Conservation (phyloP, 2,113 vertebrate species). For the Brachyhypopomus occidentalis region DNA sequence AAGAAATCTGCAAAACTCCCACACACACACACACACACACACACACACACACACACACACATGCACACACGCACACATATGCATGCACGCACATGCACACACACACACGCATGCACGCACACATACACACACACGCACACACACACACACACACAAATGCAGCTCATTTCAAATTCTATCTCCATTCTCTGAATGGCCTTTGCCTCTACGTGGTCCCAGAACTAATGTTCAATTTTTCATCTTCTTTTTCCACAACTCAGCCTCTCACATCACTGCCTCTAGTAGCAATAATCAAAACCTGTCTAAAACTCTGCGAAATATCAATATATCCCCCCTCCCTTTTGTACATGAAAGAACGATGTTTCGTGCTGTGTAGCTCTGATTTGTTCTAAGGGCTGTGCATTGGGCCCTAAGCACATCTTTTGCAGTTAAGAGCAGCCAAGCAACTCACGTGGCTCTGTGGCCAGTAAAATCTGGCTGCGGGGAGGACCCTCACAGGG, state of each 20-base stretch:
- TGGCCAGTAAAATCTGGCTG: constrained; percentile 23
- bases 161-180: constrained; percentile 41
- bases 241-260: constrained; percentile 31
- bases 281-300: constrained; percentile 44
- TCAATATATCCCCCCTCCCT: constrained; percentile 34
- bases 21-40: constrained; percentile 21
- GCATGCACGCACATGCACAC: constrained; percentile 8
- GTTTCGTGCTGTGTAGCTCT: constrained; percentile 5
- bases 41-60: not conserved
- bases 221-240: constrained; percentile 48
- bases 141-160: constrained; percentile 12
- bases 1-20: constrained; percentile 5
- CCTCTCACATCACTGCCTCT: constrained; percentile 40
- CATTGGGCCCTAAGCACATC: constrained; percentile 10
- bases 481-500: not conserved
- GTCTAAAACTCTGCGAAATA: constrained; percentile 36
- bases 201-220: constrained; percentile 26
- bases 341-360: not conserved
- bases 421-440: constrained; percentile 19
- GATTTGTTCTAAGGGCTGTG: constrained; percentile 37
- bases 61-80: not conserved
- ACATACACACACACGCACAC: constrained; percentile 26
- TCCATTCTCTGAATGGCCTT: constrained; percentile 40
- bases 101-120: not conserved
- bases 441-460: not conserved